Evolutionary conservation across 2,888 invertebrate species (phyloP).

Genomic region (Machimus atricapillus): DNA sequence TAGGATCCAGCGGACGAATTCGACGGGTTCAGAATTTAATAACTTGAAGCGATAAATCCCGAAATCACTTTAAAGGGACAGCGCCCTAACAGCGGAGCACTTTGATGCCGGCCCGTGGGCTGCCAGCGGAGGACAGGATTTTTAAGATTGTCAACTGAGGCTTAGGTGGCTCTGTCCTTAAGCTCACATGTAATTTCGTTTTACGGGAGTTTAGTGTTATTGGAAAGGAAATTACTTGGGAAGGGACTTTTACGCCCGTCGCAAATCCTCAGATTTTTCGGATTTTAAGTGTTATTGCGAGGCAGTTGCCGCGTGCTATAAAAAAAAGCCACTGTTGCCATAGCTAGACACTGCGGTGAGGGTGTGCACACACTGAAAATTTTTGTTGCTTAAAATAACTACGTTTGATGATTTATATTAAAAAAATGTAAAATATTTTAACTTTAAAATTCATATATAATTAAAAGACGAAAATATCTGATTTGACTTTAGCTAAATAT

Average conservation of each 20-base stretch:
- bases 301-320: background rate
- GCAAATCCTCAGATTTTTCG: background rate
- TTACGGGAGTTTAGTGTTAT: background rate
- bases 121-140: background rate
- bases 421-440: too few species aligned
- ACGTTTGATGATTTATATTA: too few species aligned
- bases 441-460: too few species aligned
- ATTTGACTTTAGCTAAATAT: too few species aligned
- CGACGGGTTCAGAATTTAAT: background rate
- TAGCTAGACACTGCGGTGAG: background rate
- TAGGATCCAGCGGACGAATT: background rate
- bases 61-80: constrained; percentile 7
- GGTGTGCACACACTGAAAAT: too few species aligned
- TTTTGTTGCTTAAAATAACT: background rate
- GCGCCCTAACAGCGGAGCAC: background rate
- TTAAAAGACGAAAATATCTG: too few species aligned
- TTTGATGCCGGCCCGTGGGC: background rate
- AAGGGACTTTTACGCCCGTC: background rate
- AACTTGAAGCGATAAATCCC: constrained; percentile 1
- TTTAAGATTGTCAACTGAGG: background rate
- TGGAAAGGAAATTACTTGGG: background rate
- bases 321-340: background rate
- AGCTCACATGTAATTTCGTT: background rate
- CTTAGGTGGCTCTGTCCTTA: background rate
- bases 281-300: background rate